Conservation (phyloP, 35 echinoderm and acorn worm species). For the Lytechinus pictus region DNA sequence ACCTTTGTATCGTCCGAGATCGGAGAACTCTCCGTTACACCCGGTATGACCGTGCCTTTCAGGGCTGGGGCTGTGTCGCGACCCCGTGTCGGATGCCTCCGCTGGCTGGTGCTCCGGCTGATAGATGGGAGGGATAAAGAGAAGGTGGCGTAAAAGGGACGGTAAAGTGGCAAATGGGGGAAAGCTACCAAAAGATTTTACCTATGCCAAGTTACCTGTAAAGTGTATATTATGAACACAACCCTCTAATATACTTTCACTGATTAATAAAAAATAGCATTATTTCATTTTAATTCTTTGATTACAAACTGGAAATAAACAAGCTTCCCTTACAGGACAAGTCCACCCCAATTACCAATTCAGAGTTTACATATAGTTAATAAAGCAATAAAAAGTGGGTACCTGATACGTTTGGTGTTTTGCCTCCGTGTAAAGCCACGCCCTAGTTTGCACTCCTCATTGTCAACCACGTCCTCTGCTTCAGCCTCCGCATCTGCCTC, state of each 20-base stretch:
- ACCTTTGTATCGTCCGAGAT: neutral
- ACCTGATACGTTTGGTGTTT: constrained; percentile 79
- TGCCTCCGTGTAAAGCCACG: constrained; percentile 72
- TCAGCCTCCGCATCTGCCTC: constrained; percentile 79
- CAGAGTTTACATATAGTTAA: too few relatives aligned
- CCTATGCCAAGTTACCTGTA: too few relatives aligned
- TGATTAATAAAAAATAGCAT: too few relatives aligned
- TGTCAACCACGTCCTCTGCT: constrained; percentile 53
- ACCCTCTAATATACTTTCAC: neutral
- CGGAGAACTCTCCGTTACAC: constrained; percentile 49
- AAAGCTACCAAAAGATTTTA: too few relatives aligned
- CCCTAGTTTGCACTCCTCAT: constrained; percentile 47
- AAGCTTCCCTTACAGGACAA: too few relatives aligned
- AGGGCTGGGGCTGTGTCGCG: constrained; percentile 22
- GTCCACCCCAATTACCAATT: too few relatives aligned
- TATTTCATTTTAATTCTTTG: neutral
- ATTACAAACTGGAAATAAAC: neutral
- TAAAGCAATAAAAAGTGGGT: too few relatives aligned
- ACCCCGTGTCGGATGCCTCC: constrained; percentile 53
- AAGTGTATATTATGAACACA: too few relatives aligned
- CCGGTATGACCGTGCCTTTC: constrained; percentile 41
- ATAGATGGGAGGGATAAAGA: neutral
- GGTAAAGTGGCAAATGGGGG: too few relatives aligned
- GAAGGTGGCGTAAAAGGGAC: too few relatives aligned
- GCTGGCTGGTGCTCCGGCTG: constrained; percentile 81